Evolutionary conservation across 2,113 vertebrate species (phyloP).

Genomic region (Solea solea): DNA sequence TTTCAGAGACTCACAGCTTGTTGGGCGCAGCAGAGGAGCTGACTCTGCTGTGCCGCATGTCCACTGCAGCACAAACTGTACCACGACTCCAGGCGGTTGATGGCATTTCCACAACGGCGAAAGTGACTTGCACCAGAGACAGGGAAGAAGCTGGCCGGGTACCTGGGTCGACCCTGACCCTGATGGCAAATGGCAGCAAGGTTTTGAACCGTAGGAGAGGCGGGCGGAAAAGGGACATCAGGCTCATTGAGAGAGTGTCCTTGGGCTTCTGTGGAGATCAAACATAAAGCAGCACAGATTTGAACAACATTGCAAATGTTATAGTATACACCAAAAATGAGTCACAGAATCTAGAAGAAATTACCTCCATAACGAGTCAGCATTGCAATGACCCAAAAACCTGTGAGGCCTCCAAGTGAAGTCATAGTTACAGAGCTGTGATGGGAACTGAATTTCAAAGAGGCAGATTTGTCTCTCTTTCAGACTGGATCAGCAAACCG

Average conservation of each 20-base stretch:
- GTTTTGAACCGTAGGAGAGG: constrained; percentile 69
- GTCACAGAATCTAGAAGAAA: neutral
- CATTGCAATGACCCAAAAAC: constrained; percentile 53
- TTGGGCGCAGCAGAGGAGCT: constrained; percentile 74
- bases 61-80: constrained; percentile 72
- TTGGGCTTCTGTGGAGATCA: constrained; percentile 39
- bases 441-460: neutral
- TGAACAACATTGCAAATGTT: neutral
- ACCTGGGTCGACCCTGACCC: constrained; percentile 59
- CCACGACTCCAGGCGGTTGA: constrained; percentile 80
- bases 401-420: constrained; percentile 24
- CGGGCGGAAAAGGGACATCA: constrained; percentile 82
- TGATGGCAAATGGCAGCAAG: constrained; percentile 75
- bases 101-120: constrained; percentile 73
- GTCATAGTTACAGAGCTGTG: constrained; percentile 36
- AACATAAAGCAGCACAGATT: neutral
- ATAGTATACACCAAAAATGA: neutral
- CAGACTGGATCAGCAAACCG: neutral
- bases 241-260: neutral
- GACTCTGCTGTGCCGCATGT: neutral
- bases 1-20: constrained; percentile 76
- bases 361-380: constrained; percentile 58
- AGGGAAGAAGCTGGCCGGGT: constrained; percentile 76
- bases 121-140: constrained; percentile 73
- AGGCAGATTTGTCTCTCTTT: neutral